Conservation (phyloP, 2,113 vertebrate genomes). For the Upupa epops region DNA sequence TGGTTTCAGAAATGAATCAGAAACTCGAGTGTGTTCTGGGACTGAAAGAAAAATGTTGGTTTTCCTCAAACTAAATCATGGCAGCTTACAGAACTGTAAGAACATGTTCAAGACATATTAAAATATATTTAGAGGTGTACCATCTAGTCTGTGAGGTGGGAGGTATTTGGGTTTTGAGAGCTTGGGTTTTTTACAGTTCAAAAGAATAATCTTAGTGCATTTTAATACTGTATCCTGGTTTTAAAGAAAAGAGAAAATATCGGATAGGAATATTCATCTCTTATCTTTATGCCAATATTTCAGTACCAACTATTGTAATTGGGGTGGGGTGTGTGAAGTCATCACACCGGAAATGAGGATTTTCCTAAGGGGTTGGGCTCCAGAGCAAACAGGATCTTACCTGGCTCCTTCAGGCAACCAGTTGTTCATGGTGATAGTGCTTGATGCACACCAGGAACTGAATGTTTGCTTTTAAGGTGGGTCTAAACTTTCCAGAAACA, state of each 20-base stretch:
- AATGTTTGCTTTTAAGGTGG: neutral
- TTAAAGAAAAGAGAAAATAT: neutral
- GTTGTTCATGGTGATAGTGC: neutral
- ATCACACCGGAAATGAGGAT: neutral
- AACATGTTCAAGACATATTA: neutral
- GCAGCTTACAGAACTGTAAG: neutral
- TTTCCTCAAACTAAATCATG: neutral
- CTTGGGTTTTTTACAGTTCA: neutral
- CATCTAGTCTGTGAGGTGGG: neutral
- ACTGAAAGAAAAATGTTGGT: neutral
- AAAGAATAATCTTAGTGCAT: neutral
- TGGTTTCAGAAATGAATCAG: neutral
- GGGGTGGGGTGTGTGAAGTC: neutral
- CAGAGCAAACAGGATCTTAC: neutral
- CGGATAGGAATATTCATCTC: neutral
- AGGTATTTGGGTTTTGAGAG: neutral
- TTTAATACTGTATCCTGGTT: neutral
- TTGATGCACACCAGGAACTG: neutral
- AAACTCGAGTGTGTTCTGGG: neutral
- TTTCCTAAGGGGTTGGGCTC: neutral
- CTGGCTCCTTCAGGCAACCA: neutral
- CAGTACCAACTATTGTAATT: neutral
- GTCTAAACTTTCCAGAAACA: neutral
- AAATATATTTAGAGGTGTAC: neutral
- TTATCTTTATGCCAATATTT: neutral